Base-by-base conservation (phyloP, 2,113 vertebrate genomes). In the Platysteira castanea region DNA sequence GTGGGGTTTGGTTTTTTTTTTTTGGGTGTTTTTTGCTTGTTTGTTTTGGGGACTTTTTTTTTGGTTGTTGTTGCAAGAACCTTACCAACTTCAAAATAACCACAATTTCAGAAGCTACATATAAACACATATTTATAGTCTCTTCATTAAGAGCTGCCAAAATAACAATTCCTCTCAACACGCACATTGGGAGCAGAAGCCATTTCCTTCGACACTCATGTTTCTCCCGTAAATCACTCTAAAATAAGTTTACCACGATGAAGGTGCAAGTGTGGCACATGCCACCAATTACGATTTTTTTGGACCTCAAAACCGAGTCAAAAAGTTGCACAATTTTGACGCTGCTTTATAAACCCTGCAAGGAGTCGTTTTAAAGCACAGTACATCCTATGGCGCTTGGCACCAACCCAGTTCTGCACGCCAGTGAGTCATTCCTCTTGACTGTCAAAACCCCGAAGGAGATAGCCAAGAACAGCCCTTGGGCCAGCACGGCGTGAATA, bases 381-480 rank as follows among this genome's bases (percentile, higher is more conserved):
- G 93, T 28, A 59, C 91, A 96, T 94, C 94, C 93, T 89, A 95
- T 87, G 84, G 91, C 50, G 71, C 78, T 91, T 94, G 94, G 95
- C 87, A 91, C 42, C 3, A 3, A 6, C 78, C 84, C 95, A 84
- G 89, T 22, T 20, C 91, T 70, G 88, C 71, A 85, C 44, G 50
- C 87, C 59, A 89, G 82, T 92, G 92, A 95, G 13, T 96, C 91
- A 95, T 60, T 89, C 42, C 21, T 89, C 78, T 82, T 5, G 82
- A 49, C 93, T 92, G 92, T 96, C 93, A 96, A 84, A 91, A 54
- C 18, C 54, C 89, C 88, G 56, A 75, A 90, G 65, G 77, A 95
- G 88, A 95, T 78, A 64, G 93, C 74, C 91, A 89, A 77, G 49
- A 94, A 84, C 61, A 28, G 52, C 15, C 56, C 31, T 20, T 33